Percentiles rank a stretch among this genome's conserved stretches.
phyloP scores from a whole-genome alignment of 2,888 invertebrate species.

The Phytoseiulus persimilis region DNA sequence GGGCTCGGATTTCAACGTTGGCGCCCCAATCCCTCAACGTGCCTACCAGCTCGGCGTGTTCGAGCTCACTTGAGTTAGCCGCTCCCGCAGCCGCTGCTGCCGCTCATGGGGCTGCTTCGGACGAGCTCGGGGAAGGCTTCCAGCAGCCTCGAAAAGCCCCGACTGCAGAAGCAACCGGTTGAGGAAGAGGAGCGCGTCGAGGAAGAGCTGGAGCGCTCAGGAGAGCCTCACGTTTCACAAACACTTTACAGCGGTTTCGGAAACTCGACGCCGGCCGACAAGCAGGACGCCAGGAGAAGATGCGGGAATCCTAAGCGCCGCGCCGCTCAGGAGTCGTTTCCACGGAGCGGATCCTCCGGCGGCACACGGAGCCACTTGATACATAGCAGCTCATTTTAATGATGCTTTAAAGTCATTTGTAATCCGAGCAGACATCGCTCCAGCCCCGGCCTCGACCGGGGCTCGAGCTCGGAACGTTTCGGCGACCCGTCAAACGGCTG shows the following conservation, averaged over 20 bases:
- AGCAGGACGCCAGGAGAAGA: not conserved
- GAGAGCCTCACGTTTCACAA: constrained; percentile 35
- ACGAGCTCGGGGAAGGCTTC: not conserved
- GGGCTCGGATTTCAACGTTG: constrained; percentile 35
- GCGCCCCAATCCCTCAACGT: not conserved
- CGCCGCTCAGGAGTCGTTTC: not conserved
- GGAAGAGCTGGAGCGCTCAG: not conserved
- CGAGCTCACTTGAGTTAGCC: not conserved
- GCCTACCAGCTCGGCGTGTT: not conserved
- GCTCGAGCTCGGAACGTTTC: not conserved
- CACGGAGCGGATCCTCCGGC: not conserved
- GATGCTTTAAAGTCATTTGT: constrained; percentile 38
- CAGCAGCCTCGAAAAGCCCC: not conserved
- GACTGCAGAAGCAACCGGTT: not conserved
- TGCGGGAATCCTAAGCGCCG: not conserved
- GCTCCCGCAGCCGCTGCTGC: no score
- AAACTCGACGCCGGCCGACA: constrained; percentile 17
- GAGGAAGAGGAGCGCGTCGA: not conserved
- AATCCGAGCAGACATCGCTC: not conserved
- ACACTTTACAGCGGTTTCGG: constrained; percentile 33
- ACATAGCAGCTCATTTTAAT: constrained; percentile 11
- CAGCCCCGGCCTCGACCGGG: not conserved
- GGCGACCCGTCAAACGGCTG: not conserved
- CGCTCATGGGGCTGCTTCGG: not conserved
- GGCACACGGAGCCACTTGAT: constrained; percentile 27